These are phyloP conservation scores for Drosophila koepferae DNA, from an alignment of 2,888 invertebrate species.

Conservation along the genomic window DNA sequence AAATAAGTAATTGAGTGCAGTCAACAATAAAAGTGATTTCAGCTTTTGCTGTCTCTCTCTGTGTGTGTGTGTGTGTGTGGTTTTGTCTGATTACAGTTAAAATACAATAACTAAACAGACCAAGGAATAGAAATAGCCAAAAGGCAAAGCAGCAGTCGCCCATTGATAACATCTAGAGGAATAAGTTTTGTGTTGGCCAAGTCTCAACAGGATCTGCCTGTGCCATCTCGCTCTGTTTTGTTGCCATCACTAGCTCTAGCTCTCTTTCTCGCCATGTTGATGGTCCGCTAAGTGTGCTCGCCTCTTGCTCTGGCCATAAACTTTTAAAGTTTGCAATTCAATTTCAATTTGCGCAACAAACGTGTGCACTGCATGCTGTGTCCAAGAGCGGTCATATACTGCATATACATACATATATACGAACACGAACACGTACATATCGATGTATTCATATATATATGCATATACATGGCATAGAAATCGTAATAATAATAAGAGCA, in stretches of 20 bases:
- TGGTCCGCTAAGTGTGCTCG: conserved; percentile 40
- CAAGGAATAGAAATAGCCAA: conserved; percentile 11
- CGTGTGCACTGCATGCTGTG: conserved; percentile 34
- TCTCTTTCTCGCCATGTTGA: conserved; percentile 9
- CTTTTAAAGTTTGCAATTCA: conserved; percentile 79
- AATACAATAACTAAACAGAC: conserved; percentile 41
- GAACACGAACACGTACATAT: neutral
- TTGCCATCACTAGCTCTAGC: neutral
- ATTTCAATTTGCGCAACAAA: conserved; percentile 72
- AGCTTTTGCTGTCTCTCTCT: conserved; percentile 14
- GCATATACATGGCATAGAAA: conserved; percentile 41
- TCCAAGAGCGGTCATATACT: neutral
- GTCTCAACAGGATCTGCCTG: conserved; percentile 17
- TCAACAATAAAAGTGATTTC: conserved; percentile 71
- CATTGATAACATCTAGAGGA: conserved; percentile 25
- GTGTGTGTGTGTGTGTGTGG: conserved; percentile 15
- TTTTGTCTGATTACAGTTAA: conserved; percentile 49
- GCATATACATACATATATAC: conserved; percentile 6
- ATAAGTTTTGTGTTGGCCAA: conserved; percentile 23
- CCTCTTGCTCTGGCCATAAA: conserved; percentile 67
- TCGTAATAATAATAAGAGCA: conserved; percentile 62
- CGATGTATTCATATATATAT: conserved; percentile 15
- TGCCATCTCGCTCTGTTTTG: no score
- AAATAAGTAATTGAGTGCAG: conserved; percentile 74
- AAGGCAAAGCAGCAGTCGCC: conserved; percentile 14